phyloP scores from a whole-genome alignment of 2,113 vertebrate species.

The Rhizomys pruinosus region DNA sequence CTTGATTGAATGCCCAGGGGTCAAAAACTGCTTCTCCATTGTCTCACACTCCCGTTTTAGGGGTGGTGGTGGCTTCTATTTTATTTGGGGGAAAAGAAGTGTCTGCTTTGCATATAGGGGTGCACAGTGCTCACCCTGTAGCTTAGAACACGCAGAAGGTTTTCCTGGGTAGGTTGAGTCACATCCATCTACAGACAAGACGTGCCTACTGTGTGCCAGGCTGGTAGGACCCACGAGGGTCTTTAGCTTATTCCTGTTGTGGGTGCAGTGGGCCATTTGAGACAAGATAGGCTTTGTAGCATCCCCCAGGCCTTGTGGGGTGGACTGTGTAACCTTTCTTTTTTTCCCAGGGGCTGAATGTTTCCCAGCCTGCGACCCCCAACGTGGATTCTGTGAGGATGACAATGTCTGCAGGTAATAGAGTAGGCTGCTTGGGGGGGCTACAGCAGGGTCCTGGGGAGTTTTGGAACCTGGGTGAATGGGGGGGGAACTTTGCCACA shows the following conservation, averaged over 20 bases:
- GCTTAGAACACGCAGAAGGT: background rate
- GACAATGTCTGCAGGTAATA: constrained; percentile 94
- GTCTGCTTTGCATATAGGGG: background rate
- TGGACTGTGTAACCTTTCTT: constrained; percentile 54
- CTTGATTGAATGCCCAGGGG: background rate
- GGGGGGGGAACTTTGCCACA: background rate
- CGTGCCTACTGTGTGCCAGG: background rate
- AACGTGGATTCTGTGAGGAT: constrained; percentile 93
- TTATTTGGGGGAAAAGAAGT: background rate
- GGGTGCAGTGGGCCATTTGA: background rate
- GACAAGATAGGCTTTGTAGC: background rate
- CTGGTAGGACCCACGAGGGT: background rate
- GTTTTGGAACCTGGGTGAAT: background rate
- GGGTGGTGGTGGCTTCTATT: background rate
- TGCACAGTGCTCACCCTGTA: background rate
- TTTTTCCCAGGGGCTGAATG: constrained; percentile 89
- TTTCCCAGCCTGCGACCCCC: constrained; percentile 89
- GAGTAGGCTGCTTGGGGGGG: background rate
- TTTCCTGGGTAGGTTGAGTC: background rate
- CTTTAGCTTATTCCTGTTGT: rapidly evolving
- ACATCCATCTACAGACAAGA: background rate
- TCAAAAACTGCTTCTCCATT: background rate
- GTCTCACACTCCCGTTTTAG: background rate
- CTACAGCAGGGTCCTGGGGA: background rate
- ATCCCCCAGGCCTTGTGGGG: background rate